Percentiles rank a stretch among this genome's conserved stretches.
Conservation (phyloP, 1,140 invertebrate species). For the Physella acuta region DNA sequence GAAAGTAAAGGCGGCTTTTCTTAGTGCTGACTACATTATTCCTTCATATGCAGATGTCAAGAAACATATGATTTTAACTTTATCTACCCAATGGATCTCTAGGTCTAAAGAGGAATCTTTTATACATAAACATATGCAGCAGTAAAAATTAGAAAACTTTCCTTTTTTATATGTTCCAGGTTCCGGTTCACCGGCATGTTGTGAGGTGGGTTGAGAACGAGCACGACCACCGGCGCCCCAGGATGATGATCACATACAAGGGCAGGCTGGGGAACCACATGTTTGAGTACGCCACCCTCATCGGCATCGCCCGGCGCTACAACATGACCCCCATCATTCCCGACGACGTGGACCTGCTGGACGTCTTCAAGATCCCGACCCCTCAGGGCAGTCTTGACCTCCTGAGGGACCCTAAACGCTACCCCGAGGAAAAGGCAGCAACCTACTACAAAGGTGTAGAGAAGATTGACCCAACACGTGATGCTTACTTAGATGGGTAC, state of each 20-base stretch:
- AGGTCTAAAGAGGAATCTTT: neutral
- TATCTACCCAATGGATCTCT: neutral
- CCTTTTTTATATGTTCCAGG: neutral
- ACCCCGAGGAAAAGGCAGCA: constrained; percentile 30
- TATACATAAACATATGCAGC: neutral
- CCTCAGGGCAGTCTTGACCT: constrained; percentile 26
- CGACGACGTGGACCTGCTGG: constrained; percentile 30
- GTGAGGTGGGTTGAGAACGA: constrained; percentile 16
- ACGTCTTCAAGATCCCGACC: constrained; percentile 39
- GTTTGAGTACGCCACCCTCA: constrained; percentile 44
- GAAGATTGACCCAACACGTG: constrained; percentile 27
- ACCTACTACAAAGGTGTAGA: constrained; percentile 26
- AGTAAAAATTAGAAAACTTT: neutral
- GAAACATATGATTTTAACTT: neutral
- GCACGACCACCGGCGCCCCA: constrained; percentile 14
- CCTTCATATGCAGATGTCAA: neutral
- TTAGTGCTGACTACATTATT: neutral
- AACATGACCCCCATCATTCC: constrained; percentile 43
- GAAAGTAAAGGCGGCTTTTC: neutral
- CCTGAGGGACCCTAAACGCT: constrained; percentile 25
- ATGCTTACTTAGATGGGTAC: constrained; percentile 39
- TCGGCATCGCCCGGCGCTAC: constrained; percentile 36
- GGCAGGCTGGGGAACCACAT: constrained; percentile 46
- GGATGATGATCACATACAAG: constrained; percentile 34
- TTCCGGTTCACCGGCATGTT: constrained; percentile 16